These are phyloP conservation scores for Phaedon cochleariae DNA, from an alignment of 2,888 invertebrate genomes.

Conservation along the genomic window DNA sequence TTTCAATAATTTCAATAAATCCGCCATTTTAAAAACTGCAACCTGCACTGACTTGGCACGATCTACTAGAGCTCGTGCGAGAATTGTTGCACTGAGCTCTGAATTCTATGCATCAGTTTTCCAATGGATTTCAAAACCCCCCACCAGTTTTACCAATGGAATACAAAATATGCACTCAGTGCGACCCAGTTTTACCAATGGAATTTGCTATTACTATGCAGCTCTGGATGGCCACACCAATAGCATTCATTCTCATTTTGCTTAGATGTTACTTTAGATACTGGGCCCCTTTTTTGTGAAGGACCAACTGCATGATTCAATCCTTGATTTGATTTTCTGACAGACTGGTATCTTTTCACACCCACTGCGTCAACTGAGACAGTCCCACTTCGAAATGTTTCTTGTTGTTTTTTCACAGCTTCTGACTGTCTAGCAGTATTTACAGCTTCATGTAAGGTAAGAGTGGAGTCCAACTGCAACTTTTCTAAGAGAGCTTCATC, in stretches of 20 bases:
- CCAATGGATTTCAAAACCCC: too few relatives aligned
- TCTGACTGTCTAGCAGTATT: too few relatives aligned
- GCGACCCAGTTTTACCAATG: too few relatives aligned
- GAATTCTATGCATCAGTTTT: too few relatives aligned
- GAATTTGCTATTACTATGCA: too few relatives aligned
- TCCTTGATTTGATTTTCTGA: not conserved
- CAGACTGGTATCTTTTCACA: not conserved
- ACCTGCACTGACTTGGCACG: too few relatives aligned
- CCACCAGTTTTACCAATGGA: too few relatives aligned
- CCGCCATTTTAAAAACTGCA: too few relatives aligned
- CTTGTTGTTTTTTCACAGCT: constrained; percentile 25
- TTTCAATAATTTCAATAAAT: too few relatives aligned
- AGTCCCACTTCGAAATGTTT: constrained; percentile 11
- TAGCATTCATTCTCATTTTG: not conserved
- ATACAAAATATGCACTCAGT: too few relatives aligned
- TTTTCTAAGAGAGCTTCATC: constrained; percentile 25
- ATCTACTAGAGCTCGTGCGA: too few relatives aligned
- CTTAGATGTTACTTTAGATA: not conserved
- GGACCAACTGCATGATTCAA: not conserved
- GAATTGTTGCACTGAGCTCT: too few relatives aligned
- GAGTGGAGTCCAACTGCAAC: constrained; percentile 23
- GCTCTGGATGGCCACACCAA: not conserved
- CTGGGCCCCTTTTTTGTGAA: not conserved
- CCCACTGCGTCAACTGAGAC: not conserved
- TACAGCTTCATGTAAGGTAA: constrained; percentile 26